phyloP scores from a whole-genome alignment of 2,888 invertebrate genomes.

The Cylloceria caligata region DNA sequence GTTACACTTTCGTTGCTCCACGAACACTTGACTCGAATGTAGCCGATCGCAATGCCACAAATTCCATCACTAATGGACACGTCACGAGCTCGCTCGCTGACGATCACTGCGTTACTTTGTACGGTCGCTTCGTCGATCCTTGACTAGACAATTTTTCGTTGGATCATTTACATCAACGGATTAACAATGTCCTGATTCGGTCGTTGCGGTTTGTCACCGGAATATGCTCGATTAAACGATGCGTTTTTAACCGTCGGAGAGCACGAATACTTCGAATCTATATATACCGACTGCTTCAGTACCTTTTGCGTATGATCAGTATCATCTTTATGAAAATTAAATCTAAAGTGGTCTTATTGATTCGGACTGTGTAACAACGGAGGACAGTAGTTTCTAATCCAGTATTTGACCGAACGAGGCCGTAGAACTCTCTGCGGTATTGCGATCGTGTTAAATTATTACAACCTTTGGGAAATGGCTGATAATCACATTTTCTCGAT shows the following conservation, averaged over 20 bases:
- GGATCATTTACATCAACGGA: slow-evolving; percentile 63
- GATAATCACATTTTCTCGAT: slow-evolving; percentile 68
- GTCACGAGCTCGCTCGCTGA: slow-evolving; percentile 36
- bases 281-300: background rate
- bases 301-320: slow-evolving; percentile 3
- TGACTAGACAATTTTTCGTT: slow-evolving; percentile 57
- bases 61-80: slow-evolving; percentile 53
- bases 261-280: background rate
- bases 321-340: slow-evolving; percentile 5
- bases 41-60: slow-evolving; percentile 47
- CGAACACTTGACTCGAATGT: background rate
- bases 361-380: slow-evolving; percentile 9
- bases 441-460: slow-evolving; percentile 68
- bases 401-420: slow-evolving; percentile 58
- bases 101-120: slow-evolving; percentile 53
- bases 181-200: slow-evolving; percentile 47
- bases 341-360: background rate
- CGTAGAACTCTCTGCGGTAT: slow-evolving; percentile 60
- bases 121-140: slow-evolving; percentile 34
- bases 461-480: slow-evolving; percentile 57
- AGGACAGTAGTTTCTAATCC: slow-evolving; percentile 64
- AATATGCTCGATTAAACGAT: slow-evolving; percentile 63
- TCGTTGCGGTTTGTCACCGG: slow-evolving; percentile 60
- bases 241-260: slow-evolving; percentile 37
- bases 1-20: background rate